phyloP scores from a whole-genome alignment of 2,797 vertebrate species.

The Salmo trutta region DNA sequence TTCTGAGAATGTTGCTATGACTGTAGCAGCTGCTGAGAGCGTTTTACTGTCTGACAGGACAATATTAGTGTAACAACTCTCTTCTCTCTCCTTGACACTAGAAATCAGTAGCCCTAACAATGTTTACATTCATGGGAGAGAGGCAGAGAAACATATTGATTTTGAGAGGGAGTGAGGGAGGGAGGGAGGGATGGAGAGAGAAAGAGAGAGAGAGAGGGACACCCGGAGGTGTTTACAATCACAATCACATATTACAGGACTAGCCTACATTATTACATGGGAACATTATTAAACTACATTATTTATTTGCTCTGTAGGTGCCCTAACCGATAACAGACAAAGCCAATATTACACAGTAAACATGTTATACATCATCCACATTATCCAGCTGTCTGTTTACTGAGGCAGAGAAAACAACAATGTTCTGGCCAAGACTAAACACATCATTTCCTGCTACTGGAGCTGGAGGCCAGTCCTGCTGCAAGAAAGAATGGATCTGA shows the following conservation, averaged over 20 bases:
- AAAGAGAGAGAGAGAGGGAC: too few relatives aligned
- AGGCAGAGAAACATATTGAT: too few relatives aligned
- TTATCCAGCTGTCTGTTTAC: not conserved
- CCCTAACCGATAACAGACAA: slow-evolving; percentile 19
- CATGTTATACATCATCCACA: not conserved
- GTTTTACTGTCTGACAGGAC: not conserved
- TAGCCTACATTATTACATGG: too few relatives aligned
- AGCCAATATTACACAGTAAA: not conserved
- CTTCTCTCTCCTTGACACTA: not conserved
- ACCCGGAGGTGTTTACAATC: too few relatives aligned
- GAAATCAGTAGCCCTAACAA: not conserved
- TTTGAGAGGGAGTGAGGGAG: too few relatives aligned
- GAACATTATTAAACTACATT: too few relatives aligned
- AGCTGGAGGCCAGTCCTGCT: not conserved
- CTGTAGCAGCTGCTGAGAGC: not conserved
- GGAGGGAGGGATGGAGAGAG: too few relatives aligned
- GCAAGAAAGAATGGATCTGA: not conserved
- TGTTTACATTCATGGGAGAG: too few relatives aligned
- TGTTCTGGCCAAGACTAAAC: not conserved
- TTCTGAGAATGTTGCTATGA: not conserved
- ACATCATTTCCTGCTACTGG: not conserved
- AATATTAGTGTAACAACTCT: not conserved
- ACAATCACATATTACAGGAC: too few relatives aligned
- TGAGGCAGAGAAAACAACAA: not conserved
- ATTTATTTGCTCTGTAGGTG: slow-evolving; percentile 24